phyloP scores from a whole-genome alignment of 1,140 invertebrate genomes.

The Berghia stephanieae region DNA sequence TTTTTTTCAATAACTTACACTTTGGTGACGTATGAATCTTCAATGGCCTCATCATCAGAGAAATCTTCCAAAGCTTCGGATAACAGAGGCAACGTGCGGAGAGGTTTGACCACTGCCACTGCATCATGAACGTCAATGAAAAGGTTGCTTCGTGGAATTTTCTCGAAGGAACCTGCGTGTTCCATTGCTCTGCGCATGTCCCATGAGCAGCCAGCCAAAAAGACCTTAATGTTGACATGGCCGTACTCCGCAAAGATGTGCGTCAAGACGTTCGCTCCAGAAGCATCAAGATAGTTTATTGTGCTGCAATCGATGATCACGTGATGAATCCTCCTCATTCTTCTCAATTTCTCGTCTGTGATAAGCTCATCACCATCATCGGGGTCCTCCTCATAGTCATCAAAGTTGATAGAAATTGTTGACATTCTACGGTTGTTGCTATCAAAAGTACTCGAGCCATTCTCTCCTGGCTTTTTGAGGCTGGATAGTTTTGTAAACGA shows the following conservation, averaged over 20 bases:
- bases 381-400: slow-evolving; percentile 54
- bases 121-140: slow-evolving; percentile 57
- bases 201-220: slow-evolving; percentile 49
- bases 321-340: slow-evolving; percentile 56
- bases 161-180: slow-evolving; percentile 53
- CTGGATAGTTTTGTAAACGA: slow-evolving; percentile 20
- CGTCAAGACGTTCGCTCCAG: slow-evolving; percentile 64
- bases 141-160: slow-evolving; percentile 49
- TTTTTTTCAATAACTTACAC: too few relatives aligned
- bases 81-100: slow-evolving; percentile 40
- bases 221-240: slow-evolving; percentile 57
- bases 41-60: slow-evolving; percentile 55
- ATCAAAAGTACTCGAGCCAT: slow-evolving; percentile 17
- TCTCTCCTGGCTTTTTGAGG: slow-evolving; percentile 1
- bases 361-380: slow-evolving; percentile 54
- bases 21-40: slow-evolving; percentile 59
- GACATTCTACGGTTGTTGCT: slow-evolving; percentile 33
- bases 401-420: slow-evolving; percentile 39
- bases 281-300: slow-evolving; percentile 67
- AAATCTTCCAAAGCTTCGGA: slow-evolving; percentile 49
- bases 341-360: slow-evolving; percentile 51
- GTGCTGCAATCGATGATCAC: slow-evolving; percentile 65
- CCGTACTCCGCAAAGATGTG: slow-evolving; percentile 59
- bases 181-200: slow-evolving; percentile 51
- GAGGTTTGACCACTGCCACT: slow-evolving; percentile 48